Evolutionary conservation across 2,888 invertebrate genomes (phyloP), one percentile per base, ranked within the genome.

Genomic region (Lamellibrachia satsuma): DNA sequence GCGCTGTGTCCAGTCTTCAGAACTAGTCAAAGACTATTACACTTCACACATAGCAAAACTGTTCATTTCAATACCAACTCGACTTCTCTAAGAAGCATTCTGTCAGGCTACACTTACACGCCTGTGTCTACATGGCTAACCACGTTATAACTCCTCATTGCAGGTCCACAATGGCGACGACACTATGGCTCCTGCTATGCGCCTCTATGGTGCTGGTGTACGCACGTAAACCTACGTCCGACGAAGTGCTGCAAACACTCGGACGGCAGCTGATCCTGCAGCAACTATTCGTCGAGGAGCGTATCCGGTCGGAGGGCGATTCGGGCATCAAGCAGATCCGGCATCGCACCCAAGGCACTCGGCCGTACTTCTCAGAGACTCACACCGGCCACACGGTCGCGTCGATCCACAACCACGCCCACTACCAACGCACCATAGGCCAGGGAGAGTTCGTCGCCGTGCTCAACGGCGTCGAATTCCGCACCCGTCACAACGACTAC

Each of bases 401-500:
- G 1, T 93, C 95, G 8, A 93, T 95, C 2, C 95, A 95, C 92
- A 95, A 95, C 92, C 95, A 95, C 93, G 93, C 95, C 8, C 94
- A 95, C 93, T 94, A 95, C 92, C 94, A 94, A 91, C 93, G 94
- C 3, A 95, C 95, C 92, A 39, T 92, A 7, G 93, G 93, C n/a
- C 94, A 95, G 94, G 95, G 95, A 4, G 95, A 95, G 93, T 90
- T 95, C 90, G 94, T 94, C 90, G 94, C 94, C 7, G 95, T 95
- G 6, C 92, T 95, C 39, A 95, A 95, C 91, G 95, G 95, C 8
- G 95, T 55, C 92, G 95, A 94, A 95, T 95, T 51, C 95, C 95
- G 93, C 57, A 96, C 96, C 1, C 94, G 96, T 9, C 96, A 96
- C 94, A 96, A 96, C 93, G 96, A 96, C 93, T 96, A 95, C 94